A percentile compares a stretch with the other conserved stretches of the same genome.
phyloP scores from a whole-genome alignment of 2,888 invertebrate species.

The Limnephilus lunatus region DNA sequence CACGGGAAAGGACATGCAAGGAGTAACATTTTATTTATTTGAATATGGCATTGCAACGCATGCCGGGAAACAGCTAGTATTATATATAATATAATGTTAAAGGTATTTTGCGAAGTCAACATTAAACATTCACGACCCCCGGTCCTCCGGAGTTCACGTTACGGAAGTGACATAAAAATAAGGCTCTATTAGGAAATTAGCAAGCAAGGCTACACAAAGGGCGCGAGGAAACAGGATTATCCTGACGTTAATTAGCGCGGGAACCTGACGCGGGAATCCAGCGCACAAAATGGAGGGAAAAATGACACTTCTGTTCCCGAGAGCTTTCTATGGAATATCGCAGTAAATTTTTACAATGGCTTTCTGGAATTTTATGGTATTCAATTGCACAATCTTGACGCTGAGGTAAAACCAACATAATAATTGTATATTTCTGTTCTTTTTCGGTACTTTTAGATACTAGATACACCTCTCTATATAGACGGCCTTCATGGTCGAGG shows the following conservation, averaged over 20 bases:
- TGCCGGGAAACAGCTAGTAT: too few species aligned
- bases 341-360: not conserved
- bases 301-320: not conserved
- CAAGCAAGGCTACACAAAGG: slow-evolving; percentile 59
- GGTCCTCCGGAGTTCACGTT: slow-evolving; percentile 34
- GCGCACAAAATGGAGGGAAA: slow-evolving; percentile 23
- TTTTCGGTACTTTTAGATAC: too few species aligned
- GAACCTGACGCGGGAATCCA: slow-evolving; percentile 41
- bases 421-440: too few species aligned
- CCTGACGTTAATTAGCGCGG: slow-evolving; percentile 51
- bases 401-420: too few species aligned
- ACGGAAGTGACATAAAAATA: slow-evolving; percentile 73
- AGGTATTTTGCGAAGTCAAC: not conserved
- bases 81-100: not conserved
- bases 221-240: slow-evolving; percentile 50
- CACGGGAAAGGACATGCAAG: too few species aligned
- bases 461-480: too few species aligned
- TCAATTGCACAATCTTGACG: not conserved
- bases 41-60: too few species aligned
- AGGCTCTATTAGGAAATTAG: slow-evolving; percentile 78
- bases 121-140: slow-evolving; percentile 52
- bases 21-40: too few species aligned
- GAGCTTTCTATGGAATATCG: not conserved
- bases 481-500: too few species aligned
- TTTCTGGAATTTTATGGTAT: not conserved